Evolutionary conservation across 2,888 invertebrate genomes (phyloP), one percentile per base, ranked within the genome.

Genomic region (Encarsia formosa): DNA sequence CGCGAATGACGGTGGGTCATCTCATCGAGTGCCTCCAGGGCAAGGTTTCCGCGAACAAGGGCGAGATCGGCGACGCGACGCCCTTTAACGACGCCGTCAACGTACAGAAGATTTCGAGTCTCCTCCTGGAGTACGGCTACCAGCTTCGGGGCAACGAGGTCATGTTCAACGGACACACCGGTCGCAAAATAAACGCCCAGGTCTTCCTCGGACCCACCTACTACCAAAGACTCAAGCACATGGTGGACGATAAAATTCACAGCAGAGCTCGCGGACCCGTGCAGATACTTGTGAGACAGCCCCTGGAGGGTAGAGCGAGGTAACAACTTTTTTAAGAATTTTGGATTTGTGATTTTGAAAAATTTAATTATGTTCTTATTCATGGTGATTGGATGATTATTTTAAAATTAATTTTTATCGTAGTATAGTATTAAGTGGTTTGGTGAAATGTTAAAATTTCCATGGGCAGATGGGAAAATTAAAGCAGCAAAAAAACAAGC

Each of bases 1-100:
- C 96, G 64, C 95, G 99, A 85, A 99, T 99, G 99, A 99, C 99
- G 71, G 97, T 99, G 82, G 99, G 99, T 76, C 99, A 99, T 81
- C 96, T 99, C 81, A 99, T 99, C 76, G 99, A 99, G 76, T 99
- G 98, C 74, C 87, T 99, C 64, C 98, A 98, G 78, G 97, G 94
- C 47, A 88, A 86, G 69, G 83, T 84, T 37, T 80, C 79, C 0
- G 68, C 72, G 1, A 71, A 72, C 54, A 72, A 73, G 61, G 72
- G 99, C 18, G 99, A 99, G 83, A 99, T 99, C 64, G 99, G 99
- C 71, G 99, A 99, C 76, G 99, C 99, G 0, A 99, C 99, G 4
- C 99, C 99, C 2, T 99, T 99, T 74, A 99, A 99, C 72, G 99
- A 99, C 76, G 92, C 97, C 58, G 98, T 99, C 19, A 99, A 99